phyloP scores from a whole-genome alignment of 1,140 invertebrate genomes.

The Drosophila grimshawi region DNA sequence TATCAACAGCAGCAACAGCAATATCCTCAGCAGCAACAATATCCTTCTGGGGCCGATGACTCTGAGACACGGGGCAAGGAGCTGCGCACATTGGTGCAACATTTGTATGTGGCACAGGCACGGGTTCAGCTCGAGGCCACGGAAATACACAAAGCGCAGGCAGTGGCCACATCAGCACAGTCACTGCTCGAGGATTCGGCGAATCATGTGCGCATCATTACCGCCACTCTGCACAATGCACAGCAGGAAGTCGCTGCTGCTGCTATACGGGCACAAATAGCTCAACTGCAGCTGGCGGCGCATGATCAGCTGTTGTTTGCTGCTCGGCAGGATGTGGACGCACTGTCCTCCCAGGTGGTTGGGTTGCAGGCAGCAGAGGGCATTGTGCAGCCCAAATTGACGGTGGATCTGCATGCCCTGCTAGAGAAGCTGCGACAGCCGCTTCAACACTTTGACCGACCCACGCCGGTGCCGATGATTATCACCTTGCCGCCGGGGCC shows the following conservation, averaged over 20 bases:
- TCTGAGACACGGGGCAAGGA: constrained; percentile 59
- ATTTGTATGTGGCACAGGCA: constrained; percentile 80
- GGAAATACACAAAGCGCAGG: constrained; percentile 78
- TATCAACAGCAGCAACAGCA: constrained; percentile 17
- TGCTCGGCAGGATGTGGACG: constrained; percentile 80
- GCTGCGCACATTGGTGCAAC: constrained; percentile 71
- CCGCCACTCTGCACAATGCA: constrained; percentile 74
- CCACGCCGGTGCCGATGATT: constrained; percentile 70
- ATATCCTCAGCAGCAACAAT: constrained; percentile 1
- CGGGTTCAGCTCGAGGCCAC: constrained; percentile 79
- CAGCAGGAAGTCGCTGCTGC: constrained; percentile 80
- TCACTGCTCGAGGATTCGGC: constrained; percentile 71
- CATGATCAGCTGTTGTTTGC: constrained; percentile 81
- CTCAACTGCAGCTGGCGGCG: constrained; percentile 79
- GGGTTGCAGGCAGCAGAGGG: constrained; percentile 82
- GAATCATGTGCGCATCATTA: constrained; percentile 79
- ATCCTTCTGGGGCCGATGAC: constrained; percentile 36
- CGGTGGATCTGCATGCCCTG: constrained; percentile 66
- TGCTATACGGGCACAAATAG: constrained; percentile 78
- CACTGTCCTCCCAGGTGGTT: constrained; percentile 81
- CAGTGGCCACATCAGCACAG: constrained; percentile 69
- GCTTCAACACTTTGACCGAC: constrained; percentile 59
- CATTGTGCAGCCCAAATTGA: constrained; percentile 71
- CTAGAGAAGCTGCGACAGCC: constrained; percentile 77
- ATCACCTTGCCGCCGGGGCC: constrained; percentile 17